Conservation (phyloP, 2,888 invertebrate species). For the Congeria kusceri region DNA sequence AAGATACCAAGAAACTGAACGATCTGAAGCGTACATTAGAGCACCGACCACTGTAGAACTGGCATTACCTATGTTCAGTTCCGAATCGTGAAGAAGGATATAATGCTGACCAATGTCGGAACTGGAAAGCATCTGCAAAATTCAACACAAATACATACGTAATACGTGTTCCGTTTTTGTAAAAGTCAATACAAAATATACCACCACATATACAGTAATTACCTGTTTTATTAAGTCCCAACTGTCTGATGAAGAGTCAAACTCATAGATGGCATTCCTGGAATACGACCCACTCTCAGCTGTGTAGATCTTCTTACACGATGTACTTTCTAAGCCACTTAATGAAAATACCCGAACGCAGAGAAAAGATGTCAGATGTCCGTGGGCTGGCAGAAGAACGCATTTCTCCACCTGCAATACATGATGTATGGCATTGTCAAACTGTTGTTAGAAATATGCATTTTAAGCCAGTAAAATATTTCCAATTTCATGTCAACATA, state of each 20-base stretch:
- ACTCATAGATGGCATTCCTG: constrained; percentile 24
- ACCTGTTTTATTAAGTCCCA: constrained; percentile 27
- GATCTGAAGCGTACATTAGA: constrained; percentile 18
- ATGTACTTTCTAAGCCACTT: not conserved
- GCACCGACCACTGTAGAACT: constrained; percentile 15
- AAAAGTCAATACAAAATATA: too few species aligned
- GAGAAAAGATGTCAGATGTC: constrained; percentile 6
- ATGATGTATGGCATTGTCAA: not conserved
- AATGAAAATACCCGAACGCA: constrained; percentile 25
- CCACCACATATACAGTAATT: not conserved
- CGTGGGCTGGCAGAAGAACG: constrained; percentile 9
- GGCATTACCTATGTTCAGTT: constrained; percentile 33
- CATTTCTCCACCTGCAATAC: constrained; percentile 25
- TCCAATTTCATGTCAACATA: not conserved
- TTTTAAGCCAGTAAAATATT: not conserved
- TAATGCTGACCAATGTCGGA: constrained; percentile 20
- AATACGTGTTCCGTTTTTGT: too few species aligned
- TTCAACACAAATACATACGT: not conserved
- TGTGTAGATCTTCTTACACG: constrained; percentile 5
- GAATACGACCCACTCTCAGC: not conserved
- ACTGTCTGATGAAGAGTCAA: constrained; percentile 18
- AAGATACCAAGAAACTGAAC: constrained; percentile 51
- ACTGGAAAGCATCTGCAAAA: constrained; percentile 36
- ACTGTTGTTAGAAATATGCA: not conserved
- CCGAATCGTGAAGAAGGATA: constrained; percentile 20